phyloP scores from a whole-genome alignment of 2,888 invertebrate genomes.

The Apamea anceps region DNA sequence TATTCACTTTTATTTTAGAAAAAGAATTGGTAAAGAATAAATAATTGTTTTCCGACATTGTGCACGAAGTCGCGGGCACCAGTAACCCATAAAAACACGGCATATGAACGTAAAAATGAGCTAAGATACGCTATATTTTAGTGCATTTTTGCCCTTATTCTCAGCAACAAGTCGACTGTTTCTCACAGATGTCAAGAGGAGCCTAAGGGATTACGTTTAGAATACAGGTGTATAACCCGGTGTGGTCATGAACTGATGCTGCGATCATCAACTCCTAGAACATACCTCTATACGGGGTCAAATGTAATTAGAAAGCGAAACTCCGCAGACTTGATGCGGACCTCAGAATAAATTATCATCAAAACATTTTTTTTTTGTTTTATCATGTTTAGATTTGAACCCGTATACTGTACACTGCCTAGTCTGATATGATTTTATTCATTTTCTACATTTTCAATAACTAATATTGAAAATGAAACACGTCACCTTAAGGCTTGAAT shows the following conservation, averaged over 20 bases:
- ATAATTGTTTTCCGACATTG: too few species aligned
- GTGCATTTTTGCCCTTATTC: not conserved
- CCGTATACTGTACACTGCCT: not conserved
- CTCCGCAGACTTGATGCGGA: too few species aligned
- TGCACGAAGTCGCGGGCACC: too few species aligned
- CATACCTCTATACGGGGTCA: not conserved
- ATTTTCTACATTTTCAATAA: too few species aligned
- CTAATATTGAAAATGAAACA: too few species aligned
- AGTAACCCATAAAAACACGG: not conserved
- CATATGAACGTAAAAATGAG: not conserved
- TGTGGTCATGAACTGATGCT: not conserved
- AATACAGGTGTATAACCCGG: not conserved
- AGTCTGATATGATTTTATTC: not conserved
- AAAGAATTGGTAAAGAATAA: too few species aligned
- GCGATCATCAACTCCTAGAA: not conserved
- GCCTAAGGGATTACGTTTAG: constrained; percentile 12
- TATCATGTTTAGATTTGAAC: too few species aligned
- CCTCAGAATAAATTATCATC: too few species aligned
- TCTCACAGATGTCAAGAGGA: constrained; percentile 1
- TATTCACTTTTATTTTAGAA: too few species aligned
- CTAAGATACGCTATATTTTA: not conserved
- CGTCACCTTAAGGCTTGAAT: not conserved
- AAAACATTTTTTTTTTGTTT: too few species aligned
- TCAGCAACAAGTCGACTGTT: not conserved
- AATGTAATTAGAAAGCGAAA: too few species aligned